These are phyloP conservation scores for Onychomys leucogaster DNA, from an alignment of 2,797 vertebrate species.

Conservation along the genomic window DNA sequence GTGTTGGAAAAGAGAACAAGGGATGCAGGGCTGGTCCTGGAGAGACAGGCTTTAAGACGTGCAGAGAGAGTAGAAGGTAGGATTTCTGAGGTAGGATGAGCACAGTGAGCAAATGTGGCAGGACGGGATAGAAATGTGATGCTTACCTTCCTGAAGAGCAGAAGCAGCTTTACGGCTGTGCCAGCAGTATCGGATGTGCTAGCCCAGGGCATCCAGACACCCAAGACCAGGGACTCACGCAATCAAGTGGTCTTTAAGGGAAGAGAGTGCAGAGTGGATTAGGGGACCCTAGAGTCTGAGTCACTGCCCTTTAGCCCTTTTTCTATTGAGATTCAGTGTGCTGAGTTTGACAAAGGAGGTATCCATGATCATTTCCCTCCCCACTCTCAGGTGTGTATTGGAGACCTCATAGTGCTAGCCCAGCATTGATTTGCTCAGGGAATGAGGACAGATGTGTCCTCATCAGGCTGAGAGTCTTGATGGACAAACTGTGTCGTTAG, in stretches of 20 bases:
- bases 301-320: neutral
- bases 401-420: neutral
- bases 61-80: neutral
- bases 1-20: neutral
- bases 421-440: neutral
- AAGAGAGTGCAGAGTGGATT: neutral
- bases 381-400: accelerated
- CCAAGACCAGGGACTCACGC: neutral
- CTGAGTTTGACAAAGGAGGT: neutral
- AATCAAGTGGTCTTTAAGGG: neutral
- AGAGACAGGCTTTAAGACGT: neutral
- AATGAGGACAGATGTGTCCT: neutral
- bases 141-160: neutral
- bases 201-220: neutral
- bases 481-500: neutral
- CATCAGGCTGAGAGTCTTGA: neutral
- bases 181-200: neutral
- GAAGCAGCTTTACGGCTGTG: no score
- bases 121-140: neutral
- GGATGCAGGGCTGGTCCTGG: neutral
- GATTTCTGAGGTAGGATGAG: neutral
- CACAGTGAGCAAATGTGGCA: neutral
- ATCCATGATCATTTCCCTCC: accelerated
- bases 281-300: neutral
- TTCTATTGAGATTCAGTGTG: neutral